phyloP scores from a whole-genome alignment of 2,888 invertebrate species.

The Hemithea aestivaria region DNA sequence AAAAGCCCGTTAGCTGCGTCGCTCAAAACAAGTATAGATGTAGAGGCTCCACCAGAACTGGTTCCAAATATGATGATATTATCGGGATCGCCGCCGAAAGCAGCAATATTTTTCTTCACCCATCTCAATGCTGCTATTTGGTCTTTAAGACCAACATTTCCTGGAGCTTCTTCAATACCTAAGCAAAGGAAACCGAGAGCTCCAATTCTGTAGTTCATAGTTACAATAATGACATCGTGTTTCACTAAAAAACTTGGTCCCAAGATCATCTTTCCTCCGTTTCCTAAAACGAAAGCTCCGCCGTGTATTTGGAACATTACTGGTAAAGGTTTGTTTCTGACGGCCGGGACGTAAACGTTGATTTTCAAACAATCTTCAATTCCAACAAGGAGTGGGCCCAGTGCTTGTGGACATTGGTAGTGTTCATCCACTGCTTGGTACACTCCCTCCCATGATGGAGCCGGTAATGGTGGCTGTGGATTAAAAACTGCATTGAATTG shows the following conservation, averaged over 20 bases:
- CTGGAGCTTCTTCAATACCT: slow-evolving; percentile 54
- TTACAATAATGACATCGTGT: slow-evolving; percentile 54
- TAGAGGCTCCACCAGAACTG: slow-evolving; percentile 52
- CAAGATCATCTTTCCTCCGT: slow-evolving; percentile 50
- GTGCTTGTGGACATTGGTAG: slow-evolving; percentile 17
- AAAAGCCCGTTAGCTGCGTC: slow-evolving; percentile 44
- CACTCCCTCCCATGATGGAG: slow-evolving; percentile 54
- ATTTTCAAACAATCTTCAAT: slow-evolving; percentile 57
- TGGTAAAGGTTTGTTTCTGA: slow-evolving; percentile 39
- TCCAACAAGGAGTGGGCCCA: slow-evolving; percentile 26
- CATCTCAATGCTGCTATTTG: slow-evolving; percentile 57
- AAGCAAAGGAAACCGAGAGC: slow-evolving; percentile 54
- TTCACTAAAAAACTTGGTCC: slow-evolving; percentile 53
- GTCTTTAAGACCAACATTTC: slow-evolving; percentile 58
- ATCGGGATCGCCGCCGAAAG: too few species aligned
- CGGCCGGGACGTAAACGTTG: slow-evolving; percentile 54
- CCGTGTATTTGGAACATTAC: slow-evolving; percentile 65
- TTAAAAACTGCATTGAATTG: too few species aligned
- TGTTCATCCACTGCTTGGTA: slow-evolving; percentile 51
- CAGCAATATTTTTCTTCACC: slow-evolving; percentile 57
- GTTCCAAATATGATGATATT: slow-evolving; percentile 57
- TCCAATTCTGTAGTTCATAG: slow-evolving; percentile 59
- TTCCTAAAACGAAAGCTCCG: slow-evolving; percentile 56
- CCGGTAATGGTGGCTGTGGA: too few species aligned
- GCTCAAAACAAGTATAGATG: slow-evolving; percentile 42